A percentile compares a stretch with the other conserved stretches of the same genome.
Conservation (phyloP, 2,888 invertebrate species). For the Branchinecta sandiegonensis region DNA sequence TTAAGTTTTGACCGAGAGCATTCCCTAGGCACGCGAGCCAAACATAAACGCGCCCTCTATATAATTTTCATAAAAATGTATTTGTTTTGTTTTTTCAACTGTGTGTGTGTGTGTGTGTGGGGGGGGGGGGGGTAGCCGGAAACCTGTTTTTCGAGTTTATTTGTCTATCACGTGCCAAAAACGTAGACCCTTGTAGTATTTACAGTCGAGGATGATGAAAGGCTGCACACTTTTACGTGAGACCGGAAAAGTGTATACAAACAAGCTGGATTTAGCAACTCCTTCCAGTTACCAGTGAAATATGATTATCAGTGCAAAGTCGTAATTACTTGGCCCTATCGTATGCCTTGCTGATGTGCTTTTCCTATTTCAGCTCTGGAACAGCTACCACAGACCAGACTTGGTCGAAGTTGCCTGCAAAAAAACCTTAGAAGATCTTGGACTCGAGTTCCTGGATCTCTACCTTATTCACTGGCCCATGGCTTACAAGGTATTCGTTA, state of each 20-base stretch:
- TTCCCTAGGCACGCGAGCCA: too few relatives aligned
- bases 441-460: conserved; percentile 40
- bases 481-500: conserved; percentile 33
- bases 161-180: too few relatives aligned
- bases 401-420: conserved; percentile 14
- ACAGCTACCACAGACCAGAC: conserved; percentile 17
- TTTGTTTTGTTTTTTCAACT: too few relatives aligned
- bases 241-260: too few relatives aligned
- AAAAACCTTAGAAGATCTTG: conserved; percentile 31
- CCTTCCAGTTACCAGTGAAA: background rate
- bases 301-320: background rate
- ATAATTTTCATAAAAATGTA: too few relatives aligned
- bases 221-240: background rate
- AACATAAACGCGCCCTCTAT: too few relatives aligned
- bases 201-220: background rate
- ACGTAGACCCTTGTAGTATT: too few relatives aligned
- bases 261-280: too few relatives aligned
- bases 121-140: too few relatives aligned
- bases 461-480: conserved; percentile 40
- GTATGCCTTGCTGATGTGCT: background rate
- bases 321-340: background rate
- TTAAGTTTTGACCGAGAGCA: too few relatives aligned
- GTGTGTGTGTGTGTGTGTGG: too few relatives aligned
- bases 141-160: too few relatives aligned
- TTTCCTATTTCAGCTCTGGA: conserved; percentile 20